Evolutionary conservation across 92 coral and sea anemone species (phyloP), one percentile per base, ranked within the genome.

Genomic region (Meandrina meandrites): DNA sequence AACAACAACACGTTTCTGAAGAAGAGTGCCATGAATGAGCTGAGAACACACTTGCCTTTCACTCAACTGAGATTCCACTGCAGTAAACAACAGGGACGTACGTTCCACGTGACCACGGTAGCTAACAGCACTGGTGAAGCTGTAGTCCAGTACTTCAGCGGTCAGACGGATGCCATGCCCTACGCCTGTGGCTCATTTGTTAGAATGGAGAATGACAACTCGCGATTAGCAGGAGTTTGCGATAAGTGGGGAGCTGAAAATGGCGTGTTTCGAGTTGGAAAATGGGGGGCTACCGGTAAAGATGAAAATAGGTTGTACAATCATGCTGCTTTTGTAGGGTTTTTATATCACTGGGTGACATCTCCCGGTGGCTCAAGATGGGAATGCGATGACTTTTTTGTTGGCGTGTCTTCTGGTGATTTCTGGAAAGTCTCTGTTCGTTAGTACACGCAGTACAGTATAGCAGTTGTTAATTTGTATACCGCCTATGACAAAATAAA

Each of bases 141-240:
- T 68, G 86, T 57, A n/a, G 80, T 80, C 58, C 54, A 69, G 80
- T 87, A 69, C 71, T 78, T 87, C 36, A 81, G 80, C n/a, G 77
- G 86, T 36, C 80, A 69, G 67, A 79, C 90, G 5, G 71, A 70
- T 48, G 66, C 36, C 17, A 34, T 14, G 8, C 86, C 90, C 3
- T 13, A n/a, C 2, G 70, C 80, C 18, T 87, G 86, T 37, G 80
- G 86, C 0, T 87, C 90, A 5, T 86, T 86, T 24, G 45, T 34
- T 22, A 28, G 56, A 37, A 75, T 70, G 36, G 36, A 72, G 8
- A 83, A 72, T 18, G 89, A 86, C 56, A 64, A 77, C 64, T 86
- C 89, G 11, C 1, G 4, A 6, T 69, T 85, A 12, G 81, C 82
- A 4, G 40, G 30, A 62, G 9, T n/a, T 0, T 84, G 87, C 69